Base-by-base conservation (phyloP, 1,140 invertebrate species). In the Diabrotica undecimpunctata region DNA sequence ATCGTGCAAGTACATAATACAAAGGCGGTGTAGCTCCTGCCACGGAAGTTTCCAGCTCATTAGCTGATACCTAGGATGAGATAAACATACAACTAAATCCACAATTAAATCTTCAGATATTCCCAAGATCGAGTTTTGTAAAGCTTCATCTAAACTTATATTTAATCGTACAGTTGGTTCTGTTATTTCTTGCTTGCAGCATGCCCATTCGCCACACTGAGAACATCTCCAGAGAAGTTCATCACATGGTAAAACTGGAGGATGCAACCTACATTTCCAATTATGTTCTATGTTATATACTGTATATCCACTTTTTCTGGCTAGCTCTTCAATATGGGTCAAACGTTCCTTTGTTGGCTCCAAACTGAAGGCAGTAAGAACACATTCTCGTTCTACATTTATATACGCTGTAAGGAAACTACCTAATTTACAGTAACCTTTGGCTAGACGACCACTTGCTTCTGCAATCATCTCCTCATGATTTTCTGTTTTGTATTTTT, bases 281-380 rank as follows among this genome's bases (percentile, higher is more conserved):
- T 70, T 64, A 67, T 76, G 74, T 70, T 68, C 74, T 55, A 70
- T 78, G 62, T 69, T 67, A 51, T 70, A 68, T 50, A 77, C 65
- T 51, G 78, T 66, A 62, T 84, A 84, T 3, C 83, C 84, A 60
- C 81, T 83, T n/a, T 79, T 79, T 36, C 80, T 75, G 0, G 84
- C 83, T 57, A 85, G 77, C 25, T 82, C 79, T 66, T 81, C 81
- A 65, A 87, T 82, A 64, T 78, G 79, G 12, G 81, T 77, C 64
- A 82, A 81, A 65, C 80, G 79, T 10, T 77, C 76, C 13, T 79
- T 68, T 3, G 85, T 87, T 35, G 87, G 87, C 73, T 86, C 79
- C 37, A 88, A 75, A 54, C 86, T 87, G 68, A 88, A 88, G 37
- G 86, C 84, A 4, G 86, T 87, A n/a, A 88, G 75, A 2, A 87